phyloP scores from a whole-genome alignment of 1,140 invertebrate genomes.

The Pseudomyrmex pallidus region DNA sequence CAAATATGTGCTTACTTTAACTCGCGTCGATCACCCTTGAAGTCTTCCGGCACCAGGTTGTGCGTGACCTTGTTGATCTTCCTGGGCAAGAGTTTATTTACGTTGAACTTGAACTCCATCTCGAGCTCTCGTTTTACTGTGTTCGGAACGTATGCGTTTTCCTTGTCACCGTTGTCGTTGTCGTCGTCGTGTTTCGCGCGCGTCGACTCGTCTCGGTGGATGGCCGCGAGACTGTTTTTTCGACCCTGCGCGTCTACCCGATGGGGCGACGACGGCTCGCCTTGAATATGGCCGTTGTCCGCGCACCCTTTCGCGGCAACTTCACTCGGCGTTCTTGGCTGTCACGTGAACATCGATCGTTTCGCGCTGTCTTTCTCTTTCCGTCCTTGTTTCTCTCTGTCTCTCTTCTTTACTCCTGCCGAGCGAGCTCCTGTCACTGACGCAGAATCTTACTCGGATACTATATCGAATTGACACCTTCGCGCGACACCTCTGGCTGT shows the following conservation, averaged over 20 bases:
- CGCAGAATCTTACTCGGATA: conserved; percentile 14
- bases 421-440: conserved; percentile 10
- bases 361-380: background rate
- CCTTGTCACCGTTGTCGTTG: conserved; percentile 7
- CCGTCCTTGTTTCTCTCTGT: background rate
- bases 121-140: background rate
- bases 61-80: conserved; percentile 87
- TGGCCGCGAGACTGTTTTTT: conserved; percentile 41
- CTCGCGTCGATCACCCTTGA: conserved; percentile 87
- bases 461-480: conserved; percentile 30
- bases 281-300: conserved; percentile 71
- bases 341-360: conserved; percentile 34
- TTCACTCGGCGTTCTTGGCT: conserved; percentile 57
- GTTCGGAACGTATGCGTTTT: too few relatives aligned
- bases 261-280: conserved; percentile 26
- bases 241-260: conserved; percentile 19
- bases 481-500: background rate
- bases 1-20: conserved; percentile 84
- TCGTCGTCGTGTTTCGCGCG: background rate
- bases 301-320: conserved; percentile 65
- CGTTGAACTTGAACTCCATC: conserved; percentile 88
- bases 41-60: conserved; percentile 87
- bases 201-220: background rate
- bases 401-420: background rate
- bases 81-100: conserved; percentile 86